A percentile compares a stretch with the other conserved stretches of the same genome.
These are phyloP conservation scores for Abramis brama DNA, from an alignment of 2,113 vertebrate species.

Conservation along the genomic window DNA sequence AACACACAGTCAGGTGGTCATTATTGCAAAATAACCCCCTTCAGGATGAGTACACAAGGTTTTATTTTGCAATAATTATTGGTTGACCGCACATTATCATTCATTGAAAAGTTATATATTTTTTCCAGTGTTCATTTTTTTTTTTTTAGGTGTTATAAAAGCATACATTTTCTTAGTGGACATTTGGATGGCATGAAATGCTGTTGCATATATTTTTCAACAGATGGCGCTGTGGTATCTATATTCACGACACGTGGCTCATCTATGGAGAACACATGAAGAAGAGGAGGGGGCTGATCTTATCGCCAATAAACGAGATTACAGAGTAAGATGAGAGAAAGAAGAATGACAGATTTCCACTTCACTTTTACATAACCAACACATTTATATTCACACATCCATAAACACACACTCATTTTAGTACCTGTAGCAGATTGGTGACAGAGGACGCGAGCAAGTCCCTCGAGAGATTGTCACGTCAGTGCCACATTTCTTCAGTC, in stretches of 20 bases:
- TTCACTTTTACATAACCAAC: slow-evolving; percentile 31
- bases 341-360: background rate
- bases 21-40: background rate
- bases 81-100: background rate
- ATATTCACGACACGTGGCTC: slow-evolving; percentile 30
- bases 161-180: background rate
- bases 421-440: background rate
- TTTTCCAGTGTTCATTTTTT: background rate
- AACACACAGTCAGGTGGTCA: background rate
- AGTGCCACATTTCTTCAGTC: background rate
- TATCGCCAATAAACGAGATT: slow-evolving; percentile 55
- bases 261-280: slow-evolving; percentile 24
- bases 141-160: background rate
- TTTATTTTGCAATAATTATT: slow-evolving; percentile 5
- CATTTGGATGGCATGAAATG: background rate
- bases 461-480: background rate
- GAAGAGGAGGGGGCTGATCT: slow-evolving; percentile 31
- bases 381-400: background rate
- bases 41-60: background rate
- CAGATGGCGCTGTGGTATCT: slow-evolving; percentile 72
- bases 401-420: background rate
- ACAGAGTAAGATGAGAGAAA: slow-evolving; percentile 44
- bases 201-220: background rate
- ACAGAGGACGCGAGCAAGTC: background rate
- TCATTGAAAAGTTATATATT: background rate